Evolutionary conservation across 2,797 vertebrate genomes (phyloP).

Genomic region (Buphagus erythrorhynchus): DNA sequence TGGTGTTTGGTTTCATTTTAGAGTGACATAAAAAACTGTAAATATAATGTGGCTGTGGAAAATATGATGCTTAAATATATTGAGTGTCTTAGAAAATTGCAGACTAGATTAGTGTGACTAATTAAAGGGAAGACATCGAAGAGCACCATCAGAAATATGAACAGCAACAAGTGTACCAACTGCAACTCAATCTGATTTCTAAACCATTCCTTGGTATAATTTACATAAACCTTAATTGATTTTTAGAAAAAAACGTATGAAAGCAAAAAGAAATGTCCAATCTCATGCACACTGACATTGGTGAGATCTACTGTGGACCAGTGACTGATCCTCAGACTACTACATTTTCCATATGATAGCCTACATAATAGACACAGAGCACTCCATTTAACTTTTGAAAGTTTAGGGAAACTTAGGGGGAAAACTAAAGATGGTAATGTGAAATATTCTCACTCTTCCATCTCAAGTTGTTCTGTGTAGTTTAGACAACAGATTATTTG

Average conservation of each 20-base stretch:
- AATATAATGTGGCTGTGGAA: background rate
- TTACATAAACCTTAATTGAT: background rate
- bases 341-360: accelerated
- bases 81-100: background rate
- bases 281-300: background rate
- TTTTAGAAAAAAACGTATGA: background rate
- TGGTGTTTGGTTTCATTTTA: background rate
- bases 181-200: background rate
- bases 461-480: background rate
- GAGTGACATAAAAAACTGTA: background rate
- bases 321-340: background rate
- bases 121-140: background rate
- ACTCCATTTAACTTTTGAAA: background rate
- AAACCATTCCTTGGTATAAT: accelerated
- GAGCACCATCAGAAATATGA: background rate
- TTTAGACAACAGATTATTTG: background rate
- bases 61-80: background rate
- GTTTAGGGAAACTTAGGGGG: too few species aligned
- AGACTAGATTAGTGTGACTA: background rate
- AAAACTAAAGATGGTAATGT: background rate
- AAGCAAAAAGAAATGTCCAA: background rate
- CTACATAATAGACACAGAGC: background rate
- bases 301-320: background rate
- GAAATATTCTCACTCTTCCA: background rate
- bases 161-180: accelerated